A percentile compares a stretch with the other conserved stretches of the same genome.
phyloP scores from a whole-genome alignment of 1,140 invertebrate genomes.

The Gryllus bimaculatus region DNA sequence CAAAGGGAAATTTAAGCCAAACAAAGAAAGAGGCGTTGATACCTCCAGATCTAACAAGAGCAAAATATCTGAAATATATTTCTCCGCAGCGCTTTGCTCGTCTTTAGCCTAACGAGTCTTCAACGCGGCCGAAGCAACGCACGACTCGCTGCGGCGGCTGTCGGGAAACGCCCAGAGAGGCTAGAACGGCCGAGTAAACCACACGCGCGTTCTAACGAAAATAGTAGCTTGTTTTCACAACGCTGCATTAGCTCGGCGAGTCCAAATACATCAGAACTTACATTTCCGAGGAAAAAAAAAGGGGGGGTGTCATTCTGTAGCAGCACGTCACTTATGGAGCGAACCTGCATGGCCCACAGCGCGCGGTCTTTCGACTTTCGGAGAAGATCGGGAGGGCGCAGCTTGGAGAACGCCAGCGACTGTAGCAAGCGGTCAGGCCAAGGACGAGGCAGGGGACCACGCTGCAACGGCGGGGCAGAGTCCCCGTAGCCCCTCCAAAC shows the following conservation, averaged over 20 bases:
- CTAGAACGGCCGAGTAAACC: background rate
- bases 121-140: background rate
- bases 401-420: too few relatives aligned
- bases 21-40: too few relatives aligned
- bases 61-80: background rate
- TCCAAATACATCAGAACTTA: background rate
- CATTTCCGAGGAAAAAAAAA: background rate
- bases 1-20: too few relatives aligned
- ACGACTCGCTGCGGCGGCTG: background rate
- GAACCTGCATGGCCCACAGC: too few relatives aligned
- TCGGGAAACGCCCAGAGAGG: background rate
- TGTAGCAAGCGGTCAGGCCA: too few relatives aligned
- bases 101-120: background rate
- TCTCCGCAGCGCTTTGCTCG: background rate
- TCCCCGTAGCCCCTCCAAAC: too few relatives aligned
- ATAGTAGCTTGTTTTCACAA: background rate
- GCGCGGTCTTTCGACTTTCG: too few relatives aligned
- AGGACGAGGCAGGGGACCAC: too few relatives aligned
- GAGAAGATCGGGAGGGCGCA: too few relatives aligned
- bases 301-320: background rate
- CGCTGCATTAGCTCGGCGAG: background rate
- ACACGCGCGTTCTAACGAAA: background rate
- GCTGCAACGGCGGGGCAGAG: too few relatives aligned
- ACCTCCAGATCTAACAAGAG: background rate
- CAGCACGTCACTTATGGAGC: background rate